Evolutionary conservation across 2,113 vertebrate species (phyloP), one percentile per base, ranked within the genome.

Genomic region (Malurus alboscapulatus): DNA sequence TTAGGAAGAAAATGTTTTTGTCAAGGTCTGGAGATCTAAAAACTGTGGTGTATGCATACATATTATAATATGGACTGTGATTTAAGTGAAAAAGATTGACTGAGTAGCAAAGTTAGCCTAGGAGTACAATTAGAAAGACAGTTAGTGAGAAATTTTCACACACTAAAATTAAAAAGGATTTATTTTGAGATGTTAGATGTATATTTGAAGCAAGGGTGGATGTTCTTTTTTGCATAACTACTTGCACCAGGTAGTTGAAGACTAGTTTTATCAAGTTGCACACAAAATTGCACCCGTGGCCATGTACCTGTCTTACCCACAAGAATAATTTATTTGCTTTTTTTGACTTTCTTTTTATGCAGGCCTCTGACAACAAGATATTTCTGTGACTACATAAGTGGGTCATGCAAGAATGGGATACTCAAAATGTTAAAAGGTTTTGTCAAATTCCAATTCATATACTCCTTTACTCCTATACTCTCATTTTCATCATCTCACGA

Each of bases 281-380:
- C 12, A 13, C 27, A 66, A 69, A 92, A 77, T 34, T 66, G 2
- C 10, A 0, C 0, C 12, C 61, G 20, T 66, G 30, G 5, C 11
- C 1, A 0, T 18, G 17, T 58, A 65, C 13, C 32, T 16, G 2
- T 62, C 25, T 62, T 12, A 50, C 12, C 1, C 12, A 54, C 19
- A 77, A 72, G 13, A 76, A 69, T 2, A 66, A 67, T 54, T 45
- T 40, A 50, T 26, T 69, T 69, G 4, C 1, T 54, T 62, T 84
- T 58, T 42, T 32, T 45, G 3, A 15, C 47, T 7, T 61, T 62
- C 6, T 74, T 82, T 83, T 68, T 48, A 72, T 53, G 10, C 11
- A 71, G 6, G 8, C 58, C 2, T 72, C 30, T 78, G 18, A 12
- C 48, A 67, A 47, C 26, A 54, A 79, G 22, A 20, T 47, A 55